A percentile compares a stretch with the other conserved stretches of the same genome.
Conservation (phyloP, 2,797 vertebrate genomes). For the Loriculus beryllinus region DNA sequence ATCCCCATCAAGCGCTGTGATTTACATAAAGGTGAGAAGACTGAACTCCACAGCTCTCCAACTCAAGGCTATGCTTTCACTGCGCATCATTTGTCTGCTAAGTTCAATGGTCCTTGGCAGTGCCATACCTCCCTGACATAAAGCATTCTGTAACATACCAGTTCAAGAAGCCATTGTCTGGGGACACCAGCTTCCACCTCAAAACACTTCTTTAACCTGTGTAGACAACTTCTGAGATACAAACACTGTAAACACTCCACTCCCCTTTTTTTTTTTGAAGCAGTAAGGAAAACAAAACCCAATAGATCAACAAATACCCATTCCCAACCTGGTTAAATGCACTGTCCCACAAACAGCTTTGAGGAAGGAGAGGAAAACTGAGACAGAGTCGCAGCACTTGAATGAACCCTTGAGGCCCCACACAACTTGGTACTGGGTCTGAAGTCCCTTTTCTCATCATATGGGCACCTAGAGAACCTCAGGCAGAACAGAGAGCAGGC, state of each 20-base stretch:
- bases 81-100: too few relatives aligned
- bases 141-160: too few relatives aligned
- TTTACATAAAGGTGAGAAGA: too few relatives aligned
- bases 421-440: neutral
- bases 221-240: neutral
- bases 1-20: too few relatives aligned
- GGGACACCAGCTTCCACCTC: too few relatives aligned
- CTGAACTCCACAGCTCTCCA: too few relatives aligned
- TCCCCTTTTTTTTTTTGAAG: neutral
- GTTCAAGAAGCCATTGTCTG: too few relatives aligned
- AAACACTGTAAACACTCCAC: neutral
- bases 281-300: neutral
- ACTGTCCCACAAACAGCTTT: fast-evolving
- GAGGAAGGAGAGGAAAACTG: neutral
- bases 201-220: neutral
- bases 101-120: too few relatives aligned
- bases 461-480: neutral
- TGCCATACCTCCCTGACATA: too few relatives aligned
- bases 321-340: neutral
- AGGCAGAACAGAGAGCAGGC: neutral
- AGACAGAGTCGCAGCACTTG: fast-evolving
- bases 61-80: too few relatives aligned
- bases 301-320: too few relatives aligned
- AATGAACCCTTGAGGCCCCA: neutral
- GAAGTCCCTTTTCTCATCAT: neutral